Evolutionary conservation across 2,797 vertebrate species (phyloP).

Genomic region (Lepidocolaptes lacrymiger): DNA sequence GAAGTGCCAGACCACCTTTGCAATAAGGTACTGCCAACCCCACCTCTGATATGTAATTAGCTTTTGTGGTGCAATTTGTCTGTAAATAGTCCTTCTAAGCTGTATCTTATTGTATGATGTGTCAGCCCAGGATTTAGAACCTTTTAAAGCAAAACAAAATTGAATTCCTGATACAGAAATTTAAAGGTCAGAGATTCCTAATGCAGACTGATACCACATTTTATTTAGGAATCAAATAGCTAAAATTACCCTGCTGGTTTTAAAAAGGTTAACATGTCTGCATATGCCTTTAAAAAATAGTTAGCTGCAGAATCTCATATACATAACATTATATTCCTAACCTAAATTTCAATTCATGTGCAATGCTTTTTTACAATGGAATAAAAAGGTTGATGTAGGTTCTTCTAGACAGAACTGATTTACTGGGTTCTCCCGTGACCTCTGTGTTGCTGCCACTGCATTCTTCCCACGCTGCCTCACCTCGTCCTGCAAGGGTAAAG

Average conservation of each 20-base stretch:
- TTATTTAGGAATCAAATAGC: conserved; percentile 14
- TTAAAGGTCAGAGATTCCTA: conserved; percentile 13
- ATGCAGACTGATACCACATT: neutral
- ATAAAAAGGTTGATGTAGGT: neutral
- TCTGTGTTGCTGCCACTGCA: neutral
- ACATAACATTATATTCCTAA: neutral
- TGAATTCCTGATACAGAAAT: neutral
- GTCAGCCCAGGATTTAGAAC: neutral
- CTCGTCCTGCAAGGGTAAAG: neutral
- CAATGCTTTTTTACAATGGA: neutral
- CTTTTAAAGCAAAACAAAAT: neutral
- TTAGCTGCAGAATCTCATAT: neutral
- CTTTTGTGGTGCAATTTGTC: neutral
- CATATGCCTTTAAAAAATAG: neutral
- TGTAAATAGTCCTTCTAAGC: neutral
- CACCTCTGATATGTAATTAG: neutral
- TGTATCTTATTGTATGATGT: neutral
- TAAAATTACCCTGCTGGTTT: neutral
- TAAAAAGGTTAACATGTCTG: neutral
- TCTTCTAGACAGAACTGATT: neutral
- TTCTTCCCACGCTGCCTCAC: neutral
- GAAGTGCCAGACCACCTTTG: neutral
- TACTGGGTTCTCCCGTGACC: neutral
- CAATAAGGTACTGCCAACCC: neutral
- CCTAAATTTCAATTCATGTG: neutral